Base-by-base conservation (phyloP, 2,888 invertebrate genomes). In the Melipona bicolor region DNA sequence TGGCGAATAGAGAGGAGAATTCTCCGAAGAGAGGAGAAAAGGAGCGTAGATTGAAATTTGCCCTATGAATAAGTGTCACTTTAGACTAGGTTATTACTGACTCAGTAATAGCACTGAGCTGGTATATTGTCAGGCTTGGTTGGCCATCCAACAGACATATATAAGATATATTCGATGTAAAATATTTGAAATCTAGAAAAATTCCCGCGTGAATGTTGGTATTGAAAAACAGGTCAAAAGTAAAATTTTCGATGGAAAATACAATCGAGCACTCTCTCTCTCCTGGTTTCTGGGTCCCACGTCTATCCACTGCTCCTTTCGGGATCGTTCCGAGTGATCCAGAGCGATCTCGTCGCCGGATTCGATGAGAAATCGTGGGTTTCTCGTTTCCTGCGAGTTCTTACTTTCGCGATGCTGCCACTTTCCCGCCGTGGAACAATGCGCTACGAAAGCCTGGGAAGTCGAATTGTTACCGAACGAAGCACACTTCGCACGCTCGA, bases 331-430 rank as follows among this genome's bases (percentile, higher is more conserved):
- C 61, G 75, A 32, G 32, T 43, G 77, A 85, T 85, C 77, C 78
- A 79, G 72, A 56, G 43, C 72, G 83, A 77, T 65, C 54, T 72
- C 32, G 69, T 65, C 75, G 61, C 24, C 27, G 27, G 61, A 71
- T 82, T 79, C 77, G 83, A 86, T 68, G 83, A 79, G 83, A 83
- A 86, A 83, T 82, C 77, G 54, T 61, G 27, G 17, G 52, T 59
- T 72, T 61, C 84, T 49, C 36, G 72, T 90, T 84, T 90, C 89
- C 84, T 77, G 75, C 72, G 77, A 81, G 49, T 90, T 90, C 83
- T 90, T 90, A 91, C 91, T 91, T 90, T 90, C 91, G 85, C 91
- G 82, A 77, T 79, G 85, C 62, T 79, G 85, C 62, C 90, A 90
- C 91, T 90, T 90, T 91, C 91, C 88, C 91, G 88, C 21, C 69